Evolutionary conservation across 2,888 invertebrate species (phyloP).

Genomic region (Leptinotarsa tumamoca): DNA sequence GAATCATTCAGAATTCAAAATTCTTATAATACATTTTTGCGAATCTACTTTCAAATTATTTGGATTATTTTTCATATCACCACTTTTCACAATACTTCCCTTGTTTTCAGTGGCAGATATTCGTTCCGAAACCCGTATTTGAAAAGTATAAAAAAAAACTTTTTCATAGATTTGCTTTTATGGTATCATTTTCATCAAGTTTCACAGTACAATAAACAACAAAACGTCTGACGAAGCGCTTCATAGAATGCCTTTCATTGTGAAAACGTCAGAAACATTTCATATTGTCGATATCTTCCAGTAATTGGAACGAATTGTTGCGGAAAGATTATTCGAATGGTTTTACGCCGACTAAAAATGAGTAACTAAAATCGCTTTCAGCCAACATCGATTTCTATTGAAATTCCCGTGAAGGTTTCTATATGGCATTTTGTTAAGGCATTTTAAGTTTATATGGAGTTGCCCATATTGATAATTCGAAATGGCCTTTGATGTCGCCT

Average conservation of each 20-base stretch:
- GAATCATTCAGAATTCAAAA: too few species aligned
- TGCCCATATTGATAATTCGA: too few species aligned
- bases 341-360: constrained; percentile 7
- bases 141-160: neutral
- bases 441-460: neutral
- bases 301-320: constrained; percentile 17
- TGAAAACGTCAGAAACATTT: constrained; percentile 16
- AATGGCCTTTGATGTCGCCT: too few species aligned
- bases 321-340: constrained; percentile 29
- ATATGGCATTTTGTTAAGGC: neutral
- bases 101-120: neutral
- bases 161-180: constrained; percentile 5
- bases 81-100: neutral
- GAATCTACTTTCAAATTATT: too few species aligned
- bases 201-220: neutral
- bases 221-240: neutral
- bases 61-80: neutral
- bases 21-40: too few species aligned
- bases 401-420: neutral
- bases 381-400: neutral
- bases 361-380: constrained; percentile 10
- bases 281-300: neutral
- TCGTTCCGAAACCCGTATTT: neutral
- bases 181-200: neutral
- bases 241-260: neutral